These are phyloP conservation scores for Tenthredo mesomela DNA, from an alignment of 2,888 invertebrate species.

Conservation along the genomic window DNA sequence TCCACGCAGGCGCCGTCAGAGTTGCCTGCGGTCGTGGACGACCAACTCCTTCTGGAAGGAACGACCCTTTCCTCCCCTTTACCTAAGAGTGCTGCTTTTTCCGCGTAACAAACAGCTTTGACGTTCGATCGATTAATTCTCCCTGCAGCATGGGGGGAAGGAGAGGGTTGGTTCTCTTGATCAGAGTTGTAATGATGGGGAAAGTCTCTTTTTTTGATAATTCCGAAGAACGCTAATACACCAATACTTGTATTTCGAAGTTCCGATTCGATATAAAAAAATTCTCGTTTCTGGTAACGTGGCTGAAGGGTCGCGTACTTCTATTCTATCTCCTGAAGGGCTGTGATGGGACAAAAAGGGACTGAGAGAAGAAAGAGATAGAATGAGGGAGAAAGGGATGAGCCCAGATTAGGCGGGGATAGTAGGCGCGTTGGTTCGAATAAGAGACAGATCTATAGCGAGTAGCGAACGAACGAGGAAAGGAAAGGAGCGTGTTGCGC, in stretches of 20 bases:
- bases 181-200: neutral
- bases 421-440: conserved; percentile 74
- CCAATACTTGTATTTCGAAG: neutral
- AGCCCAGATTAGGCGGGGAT: conserved; percentile 63
- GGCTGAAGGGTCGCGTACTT: conserved; percentile 5
- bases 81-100: conserved; percentile 33
- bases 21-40: neutral
- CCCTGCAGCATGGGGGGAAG: neutral
- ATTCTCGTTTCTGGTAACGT: conserved; percentile 19
- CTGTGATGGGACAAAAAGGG: conserved; percentile 38
- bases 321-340: conserved; percentile 18
- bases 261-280: conserved; percentile 32
- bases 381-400: conserved; percentile 60
- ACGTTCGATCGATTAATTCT: conserved; percentile 39
- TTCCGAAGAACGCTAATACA: conserved; percentile 22
- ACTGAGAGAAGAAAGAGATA: conserved; percentile 58
- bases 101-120: conserved; percentile 34
- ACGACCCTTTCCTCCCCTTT: neutral
- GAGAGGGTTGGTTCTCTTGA: conserved; percentile 7
- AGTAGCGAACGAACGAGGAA: conserved; percentile 46
- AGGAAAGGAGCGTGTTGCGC: conserved; percentile 63
- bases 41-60: neutral
- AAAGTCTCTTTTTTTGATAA: conserved; percentile 23
- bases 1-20: neutral
- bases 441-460: conserved; percentile 75